These are phyloP conservation scores for Balaeniceps rex DNA, from an alignment of 2,113 vertebrate genomes.

Conservation along the genomic window DNA sequence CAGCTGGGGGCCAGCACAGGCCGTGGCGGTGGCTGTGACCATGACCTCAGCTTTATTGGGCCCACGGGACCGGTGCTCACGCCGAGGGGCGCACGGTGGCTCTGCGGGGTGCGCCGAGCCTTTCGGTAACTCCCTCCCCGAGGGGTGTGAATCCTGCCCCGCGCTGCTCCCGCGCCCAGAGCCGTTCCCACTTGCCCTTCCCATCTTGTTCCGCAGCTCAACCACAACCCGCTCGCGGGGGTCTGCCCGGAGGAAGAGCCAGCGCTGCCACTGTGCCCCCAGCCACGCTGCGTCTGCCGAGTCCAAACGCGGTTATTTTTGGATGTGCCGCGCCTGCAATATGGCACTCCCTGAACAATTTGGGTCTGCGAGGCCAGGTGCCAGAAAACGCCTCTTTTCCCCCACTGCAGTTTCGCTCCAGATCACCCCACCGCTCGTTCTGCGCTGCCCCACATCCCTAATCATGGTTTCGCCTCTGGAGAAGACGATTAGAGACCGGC, in stretches of 20 bases:
- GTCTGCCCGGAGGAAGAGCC: not conserved
- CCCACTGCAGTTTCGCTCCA: not conserved
- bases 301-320: not conserved
- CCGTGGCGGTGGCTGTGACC: rapidly evolving
- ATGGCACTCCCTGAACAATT: not conserved
- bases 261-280: rapidly evolving
- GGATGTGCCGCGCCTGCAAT: not conserved
- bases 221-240: not conserved
- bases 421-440: not conserved
- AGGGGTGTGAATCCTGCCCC: not conserved
- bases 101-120: not conserved
- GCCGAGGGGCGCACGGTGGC: not conserved
- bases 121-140: not conserved
- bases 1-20: not conserved
- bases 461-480: rapidly evolving
- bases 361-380: not conserved
- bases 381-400: not conserved
- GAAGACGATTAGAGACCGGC: not conserved
- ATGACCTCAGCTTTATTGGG: not conserved
- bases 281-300: not conserved
- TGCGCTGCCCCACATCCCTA: not conserved
- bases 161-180: rapidly evolving
- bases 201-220: not conserved
- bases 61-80: not conserved
- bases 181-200: not conserved